Evolutionary conservation across 2,113 vertebrate genomes (phyloP).

Genomic region (Stigmatopora nigra): DNA sequence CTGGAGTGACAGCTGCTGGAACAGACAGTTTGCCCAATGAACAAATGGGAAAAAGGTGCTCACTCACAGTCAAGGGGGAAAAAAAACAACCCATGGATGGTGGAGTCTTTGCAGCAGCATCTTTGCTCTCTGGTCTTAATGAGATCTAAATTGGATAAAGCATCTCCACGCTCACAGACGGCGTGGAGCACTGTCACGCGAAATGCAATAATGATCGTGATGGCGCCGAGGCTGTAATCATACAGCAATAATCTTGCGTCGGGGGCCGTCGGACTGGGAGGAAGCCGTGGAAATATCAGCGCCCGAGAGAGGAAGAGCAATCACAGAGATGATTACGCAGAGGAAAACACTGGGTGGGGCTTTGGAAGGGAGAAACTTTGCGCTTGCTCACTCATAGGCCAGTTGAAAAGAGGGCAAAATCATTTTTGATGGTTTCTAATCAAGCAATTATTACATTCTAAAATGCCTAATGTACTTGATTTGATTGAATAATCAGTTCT

Average conservation of each 20-base stretch:
- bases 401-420: slow-evolving; percentile 9
- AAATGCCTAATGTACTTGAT: no score
- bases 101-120: slow-evolving; percentile 30
- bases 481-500: no score
- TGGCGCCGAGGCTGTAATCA: slow-evolving; percentile 62
- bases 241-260: slow-evolving; percentile 60
- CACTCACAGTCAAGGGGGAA: neutral
- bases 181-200: slow-evolving; percentile 50
- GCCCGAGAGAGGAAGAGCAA: slow-evolving; percentile 61
- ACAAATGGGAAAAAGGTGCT: slow-evolving; percentile 9
- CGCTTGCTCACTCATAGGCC: neutral
- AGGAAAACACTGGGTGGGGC: slow-evolving; percentile 22
- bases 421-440: neutral
- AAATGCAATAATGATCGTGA: slow-evolving; percentile 61
- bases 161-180: slow-evolving; percentile 50
- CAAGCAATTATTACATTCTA: no score
- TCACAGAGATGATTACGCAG: slow-evolving; percentile 59
- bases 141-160: slow-evolving; percentile 67
- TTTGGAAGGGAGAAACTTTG: neutral
- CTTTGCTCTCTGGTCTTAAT: slow-evolving; percentile 59
- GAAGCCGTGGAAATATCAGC: slow-evolving; percentile 52
- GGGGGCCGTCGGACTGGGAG: slow-evolving; percentile 57
- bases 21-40: slow-evolving; percentile 1
- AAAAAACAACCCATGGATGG: slow-evolving; percentile 29
- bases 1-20: slow-evolving; percentile 21